Percentiles rank a stretch among this genome's conserved stretches.
Conservation (phyloP, 2,888 invertebrate species). For the Dynastes maya region DNA sequence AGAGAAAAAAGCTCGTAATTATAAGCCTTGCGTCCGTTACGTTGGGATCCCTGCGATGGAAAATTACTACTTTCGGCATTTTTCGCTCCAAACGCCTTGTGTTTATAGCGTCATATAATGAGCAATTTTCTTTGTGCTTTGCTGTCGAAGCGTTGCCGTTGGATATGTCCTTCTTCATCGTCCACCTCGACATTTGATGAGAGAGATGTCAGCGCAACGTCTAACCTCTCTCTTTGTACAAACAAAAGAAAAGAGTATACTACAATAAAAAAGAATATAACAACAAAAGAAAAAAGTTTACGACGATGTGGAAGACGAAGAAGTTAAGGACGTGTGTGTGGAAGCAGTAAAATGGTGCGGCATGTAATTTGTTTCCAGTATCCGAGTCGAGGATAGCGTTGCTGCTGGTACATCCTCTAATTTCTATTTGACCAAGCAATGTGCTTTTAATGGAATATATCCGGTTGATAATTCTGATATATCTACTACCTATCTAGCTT, state of each 20-base stretch:
- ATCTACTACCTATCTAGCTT: neutral
- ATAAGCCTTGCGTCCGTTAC: slow-evolving; percentile 47
- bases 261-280: slow-evolving; percentile 1
- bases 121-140: slow-evolving; percentile 47
- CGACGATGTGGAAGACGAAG: neutral
- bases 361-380: slow-evolving; percentile 10
- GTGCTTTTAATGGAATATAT: slow-evolving; percentile 48
- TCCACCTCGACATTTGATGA: neutral
- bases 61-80: slow-evolving; percentile 52
- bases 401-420: slow-evolving; percentile 25
- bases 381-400: neutral
- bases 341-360: neutral
- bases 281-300: neutral
- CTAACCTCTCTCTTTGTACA: neutral
- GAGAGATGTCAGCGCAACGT: neutral
- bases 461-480: slow-evolving; percentile 28
- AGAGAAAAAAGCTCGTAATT: slow-evolving; percentile 56
- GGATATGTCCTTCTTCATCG: neutral
- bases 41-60: slow-evolving; percentile 34
- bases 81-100: slow-evolving; percentile 48
- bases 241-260: neutral
- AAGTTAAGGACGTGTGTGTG: neutral
- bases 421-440: slow-evolving; percentile 37
- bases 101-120: slow-evolving; percentile 49
- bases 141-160: slow-evolving; percentile 18